Evolutionary conservation across 2,113 vertebrate genomes (phyloP), one percentile per base, ranked within the genome.

Genomic region (Pterophyllum scalare): DNA sequence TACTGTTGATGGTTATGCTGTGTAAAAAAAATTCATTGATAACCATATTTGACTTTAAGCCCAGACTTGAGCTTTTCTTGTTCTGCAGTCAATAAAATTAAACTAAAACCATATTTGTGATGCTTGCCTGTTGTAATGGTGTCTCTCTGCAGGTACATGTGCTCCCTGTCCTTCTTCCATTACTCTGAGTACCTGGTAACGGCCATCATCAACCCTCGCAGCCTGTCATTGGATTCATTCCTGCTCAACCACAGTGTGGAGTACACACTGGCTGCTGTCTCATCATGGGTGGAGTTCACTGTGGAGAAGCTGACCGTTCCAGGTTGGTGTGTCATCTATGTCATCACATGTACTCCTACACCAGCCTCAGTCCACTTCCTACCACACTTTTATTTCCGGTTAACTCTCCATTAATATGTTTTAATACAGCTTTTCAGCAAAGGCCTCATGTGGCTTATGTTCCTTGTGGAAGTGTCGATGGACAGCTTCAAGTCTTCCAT

Each of bases 141-240:
- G 17, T 13, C 38, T 82, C 60, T 87, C 35, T 31, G 4, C 91
- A 99, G 98, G 98, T 99, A 99, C 80, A 96, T 99, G 96, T 99
- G 98, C 83, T 99, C 98, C 0, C 94, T 99, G 64, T 97, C 98
- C 0, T 94, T 99, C 13, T 99, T 99, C 95, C 98, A 99, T 88
- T 99, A 98, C 92, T 98, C 98, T 0, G 98, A 99, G 86, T 99
- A 99, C 92, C 93, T 99, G 92, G 97, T 99, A 86, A 99, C 98
- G 0, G 97, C 98, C 57, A 92, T 99, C 91, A 99, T 99, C 88
- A 99, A 99, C 88, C 98, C 98, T 1, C 97, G 95, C 78, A 99
- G 97, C 85, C 95, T 99, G 57, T 98, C 98, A 0, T 91, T 99
- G 90, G 98, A 99, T 84, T 99, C 98, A 1, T 99, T 99, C 87